Conservation (phyloP, 1,140 invertebrate species). For the Popillia japonica region DNA sequence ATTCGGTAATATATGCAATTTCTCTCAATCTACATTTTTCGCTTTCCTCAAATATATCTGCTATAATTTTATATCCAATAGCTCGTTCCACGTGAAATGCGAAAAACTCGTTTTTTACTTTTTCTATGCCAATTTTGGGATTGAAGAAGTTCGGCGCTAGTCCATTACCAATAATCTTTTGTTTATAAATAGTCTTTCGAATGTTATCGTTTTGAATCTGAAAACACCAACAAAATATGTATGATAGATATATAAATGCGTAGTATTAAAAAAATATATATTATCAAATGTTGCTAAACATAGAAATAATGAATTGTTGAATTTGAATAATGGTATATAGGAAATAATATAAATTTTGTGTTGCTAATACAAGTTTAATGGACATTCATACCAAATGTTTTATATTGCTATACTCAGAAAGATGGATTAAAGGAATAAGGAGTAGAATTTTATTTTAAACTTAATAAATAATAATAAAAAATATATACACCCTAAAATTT, state of each 20-base stretch:
- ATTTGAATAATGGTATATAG: too few species aligned
- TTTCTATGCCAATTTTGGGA: slow-evolving; percentile 65
- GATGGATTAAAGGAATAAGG: too few species aligned
- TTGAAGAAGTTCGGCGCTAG: slow-evolving; percentile 63
- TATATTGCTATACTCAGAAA: too few species aligned
- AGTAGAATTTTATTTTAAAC: too few species aligned
- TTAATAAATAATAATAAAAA: too few species aligned
- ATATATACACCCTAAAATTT: too few species aligned
- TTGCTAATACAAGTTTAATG: neutral
- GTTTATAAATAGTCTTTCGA: slow-evolving; percentile 66
- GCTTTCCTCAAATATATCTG: slow-evolving; percentile 68
- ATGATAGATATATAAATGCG: too few species aligned
- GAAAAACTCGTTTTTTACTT: slow-evolving; percentile 66
- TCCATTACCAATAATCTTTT: slow-evolving; percentile 67
- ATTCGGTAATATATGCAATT: slow-evolving; percentile 65
- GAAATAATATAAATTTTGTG: too few species aligned
- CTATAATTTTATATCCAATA: slow-evolving; percentile 67
- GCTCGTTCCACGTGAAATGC: slow-evolving; percentile 70
- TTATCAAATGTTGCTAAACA: too few species aligned
- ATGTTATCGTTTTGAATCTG: slow-evolving; percentile 66
- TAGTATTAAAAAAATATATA: too few species aligned
- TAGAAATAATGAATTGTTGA: too few species aligned
- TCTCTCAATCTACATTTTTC: slow-evolving; percentile 71
- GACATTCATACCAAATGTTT: too few species aligned
- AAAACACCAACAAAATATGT: slow-evolving; percentile 45